phyloP scores from a whole-genome alignment of 2,113 vertebrate genomes.

The Otus sunia region DNA sequence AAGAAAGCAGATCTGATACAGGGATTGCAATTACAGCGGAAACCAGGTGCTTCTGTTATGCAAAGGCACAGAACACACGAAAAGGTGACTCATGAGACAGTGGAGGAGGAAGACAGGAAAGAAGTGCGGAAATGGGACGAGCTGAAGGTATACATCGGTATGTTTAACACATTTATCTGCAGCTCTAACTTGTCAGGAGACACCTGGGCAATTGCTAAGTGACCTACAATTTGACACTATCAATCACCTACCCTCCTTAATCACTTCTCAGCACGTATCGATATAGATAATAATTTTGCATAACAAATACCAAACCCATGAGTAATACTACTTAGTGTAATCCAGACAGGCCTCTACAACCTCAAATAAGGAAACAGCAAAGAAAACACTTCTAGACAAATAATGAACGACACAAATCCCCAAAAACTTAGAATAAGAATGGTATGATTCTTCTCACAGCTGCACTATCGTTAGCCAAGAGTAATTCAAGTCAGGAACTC shows the following conservation, averaged over 20 bases:
- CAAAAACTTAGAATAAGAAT: not conserved
- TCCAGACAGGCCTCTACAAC: not conserved
- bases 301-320: conserved; percentile 30
- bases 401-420: not conserved
- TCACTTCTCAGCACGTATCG: not conserved
- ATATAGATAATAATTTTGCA: conserved; percentile 33
- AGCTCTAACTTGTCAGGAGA: not conserved
- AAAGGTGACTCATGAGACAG: conserved; percentile 26
- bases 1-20: not conserved
- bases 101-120: not conserved
- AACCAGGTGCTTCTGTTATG: not conserved
- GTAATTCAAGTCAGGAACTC: not conserved
- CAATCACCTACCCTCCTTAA: not conserved
- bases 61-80: not conserved
- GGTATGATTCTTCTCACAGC: not conserved
- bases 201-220: not conserved
- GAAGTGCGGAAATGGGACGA: not conserved
- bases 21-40: not conserved
- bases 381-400: not conserved
- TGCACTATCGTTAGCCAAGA: not conserved
- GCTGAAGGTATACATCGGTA: not conserved
- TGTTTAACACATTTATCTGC: not conserved
- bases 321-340: not conserved
- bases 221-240: not conserved
- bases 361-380: not conserved